A percentile compares a stretch with the other conserved stretches of the same genome.
Evolutionary conservation across 2,113 vertebrate genomes (phyloP).

Genomic region (Stomatorhinus ivindoensis): DNA sequence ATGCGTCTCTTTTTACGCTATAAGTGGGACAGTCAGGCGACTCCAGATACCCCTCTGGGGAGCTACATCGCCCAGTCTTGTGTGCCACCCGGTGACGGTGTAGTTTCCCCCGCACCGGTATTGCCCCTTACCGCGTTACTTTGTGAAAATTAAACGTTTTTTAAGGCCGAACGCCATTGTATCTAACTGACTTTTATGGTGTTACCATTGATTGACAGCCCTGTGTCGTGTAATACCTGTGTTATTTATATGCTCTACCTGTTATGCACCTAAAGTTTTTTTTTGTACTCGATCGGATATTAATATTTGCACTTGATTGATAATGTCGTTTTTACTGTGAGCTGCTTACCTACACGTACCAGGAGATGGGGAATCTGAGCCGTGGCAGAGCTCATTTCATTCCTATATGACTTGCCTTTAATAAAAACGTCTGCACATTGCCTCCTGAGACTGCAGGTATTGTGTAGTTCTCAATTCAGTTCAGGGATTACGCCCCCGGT

Average conservation of each 20-base stretch:
- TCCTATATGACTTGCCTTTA: not conserved
- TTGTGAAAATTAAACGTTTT: not conserved
- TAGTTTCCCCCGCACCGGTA: not conserved
- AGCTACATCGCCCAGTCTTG: not conserved
- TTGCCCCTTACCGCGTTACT: not conserved
- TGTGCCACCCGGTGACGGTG: not conserved
- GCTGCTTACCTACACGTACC: not conserved
- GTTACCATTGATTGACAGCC: not conserved
- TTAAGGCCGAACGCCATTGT: not conserved
- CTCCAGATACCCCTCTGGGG: not conserved
- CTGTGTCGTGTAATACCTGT: not conserved
- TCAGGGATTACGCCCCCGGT: not conserved
- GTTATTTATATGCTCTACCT: not conserved
- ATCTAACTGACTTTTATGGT: not conserved
- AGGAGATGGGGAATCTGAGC: not conserved
- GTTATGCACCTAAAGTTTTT: not conserved
- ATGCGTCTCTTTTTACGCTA: not conserved
- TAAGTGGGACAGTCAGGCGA: not conserved
- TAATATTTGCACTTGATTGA: not conserved
- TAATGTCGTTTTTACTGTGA: not conserved
- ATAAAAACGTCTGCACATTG: not conserved
- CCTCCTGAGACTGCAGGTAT: not conserved
- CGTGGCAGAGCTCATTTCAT: not conserved
- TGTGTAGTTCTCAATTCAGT: not conserved
- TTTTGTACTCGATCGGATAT: not conserved